These are phyloP conservation scores for Peribatodes rhomboidaria DNA, from an alignment of 2,888 invertebrate species.

Conservation along the genomic window DNA sequence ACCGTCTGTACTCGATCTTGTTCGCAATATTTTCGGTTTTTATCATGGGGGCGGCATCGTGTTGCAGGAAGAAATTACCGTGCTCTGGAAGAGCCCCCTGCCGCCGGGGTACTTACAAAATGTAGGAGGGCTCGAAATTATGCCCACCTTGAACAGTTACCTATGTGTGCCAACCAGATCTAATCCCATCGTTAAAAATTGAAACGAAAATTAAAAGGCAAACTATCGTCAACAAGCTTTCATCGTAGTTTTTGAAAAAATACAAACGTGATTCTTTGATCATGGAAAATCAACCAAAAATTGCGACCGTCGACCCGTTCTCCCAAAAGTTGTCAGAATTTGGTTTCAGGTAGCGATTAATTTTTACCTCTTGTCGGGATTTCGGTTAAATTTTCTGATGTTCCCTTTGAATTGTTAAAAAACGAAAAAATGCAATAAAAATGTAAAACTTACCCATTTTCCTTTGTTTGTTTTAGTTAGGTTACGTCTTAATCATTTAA, in stretches of 20 bases:
- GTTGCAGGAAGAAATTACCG: conserved; percentile 60
- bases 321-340: background rate
- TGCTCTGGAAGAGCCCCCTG: conserved; percentile 71
- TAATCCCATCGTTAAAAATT: background rate
- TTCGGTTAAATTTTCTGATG: conserved; percentile 2
- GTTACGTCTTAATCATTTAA: background rate
- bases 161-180: background rate
- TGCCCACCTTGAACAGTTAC: background rate
- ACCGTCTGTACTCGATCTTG: conserved; percentile 57
- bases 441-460: background rate
- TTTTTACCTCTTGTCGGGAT: conserved; percentile 17
- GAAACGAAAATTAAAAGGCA: background rate
- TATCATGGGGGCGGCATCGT: conserved; percentile 55
- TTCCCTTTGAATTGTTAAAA: background rate
- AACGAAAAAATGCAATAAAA: conserved; percentile 1
- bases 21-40: conserved; percentile 64
- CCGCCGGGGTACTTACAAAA: conserved; percentile 67
- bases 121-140: conserved; percentile 36
- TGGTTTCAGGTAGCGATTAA: background rate
- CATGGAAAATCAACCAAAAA: conserved; percentile 3
- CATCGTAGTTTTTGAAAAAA: background rate
- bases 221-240: background rate
- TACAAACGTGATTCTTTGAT: background rate
- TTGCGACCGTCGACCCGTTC: background rate
- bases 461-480: background rate